Evolutionary conservation across 2,113 vertebrate genomes (phyloP), one percentile per base, ranked within the genome.

Genomic region (Rhinoderma darwinii): DNA sequence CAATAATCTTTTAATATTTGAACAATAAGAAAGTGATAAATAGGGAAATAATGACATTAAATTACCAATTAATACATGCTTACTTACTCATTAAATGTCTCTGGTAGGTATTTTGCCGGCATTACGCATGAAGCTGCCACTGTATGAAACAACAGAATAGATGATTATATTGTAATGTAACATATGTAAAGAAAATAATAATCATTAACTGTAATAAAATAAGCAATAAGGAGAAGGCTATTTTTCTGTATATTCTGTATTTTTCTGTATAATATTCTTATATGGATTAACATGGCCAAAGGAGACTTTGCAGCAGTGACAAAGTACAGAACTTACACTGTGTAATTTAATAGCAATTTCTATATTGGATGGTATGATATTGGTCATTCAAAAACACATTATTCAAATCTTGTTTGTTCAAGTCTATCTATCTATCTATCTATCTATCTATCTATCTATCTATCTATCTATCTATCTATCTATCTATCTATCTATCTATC

Each of bases 81-180:
- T 17, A 76, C 74, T 76, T 76, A 76, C 74, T 30, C 74, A 50
- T 44, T 76, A 2, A 30, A 25, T 18, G 5, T 20, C 12, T 50
- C 74, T 18, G 74, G 74, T 15, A 76, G 17, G 15, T 50, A 76
- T 76, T 76, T 76, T 50, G 74, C 74, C 30, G 74, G 12, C 74
- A 76, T 76, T 14, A 10, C 1, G 10, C 74, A 76, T 32, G 74
- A 76, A 47, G 43, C 74, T 30, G 43, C n/a, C n/a, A 76, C 74
- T 76, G 14, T 50, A 18, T 32, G 44, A 76, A 27, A 50, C 44
- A 76, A 12, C 35, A 43, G 7, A 22, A 22, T 25, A 73, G 3
- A 44, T 7, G 4, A 47, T 14, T 5, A 25, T 74, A n/a, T 35
- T 61, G 1, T n/a, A n/a, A 17, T 61, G 5, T 70, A 3, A 37